Base-by-base conservation (phyloP, 2,888 invertebrate species). In the Andrena bicolor region DNA sequence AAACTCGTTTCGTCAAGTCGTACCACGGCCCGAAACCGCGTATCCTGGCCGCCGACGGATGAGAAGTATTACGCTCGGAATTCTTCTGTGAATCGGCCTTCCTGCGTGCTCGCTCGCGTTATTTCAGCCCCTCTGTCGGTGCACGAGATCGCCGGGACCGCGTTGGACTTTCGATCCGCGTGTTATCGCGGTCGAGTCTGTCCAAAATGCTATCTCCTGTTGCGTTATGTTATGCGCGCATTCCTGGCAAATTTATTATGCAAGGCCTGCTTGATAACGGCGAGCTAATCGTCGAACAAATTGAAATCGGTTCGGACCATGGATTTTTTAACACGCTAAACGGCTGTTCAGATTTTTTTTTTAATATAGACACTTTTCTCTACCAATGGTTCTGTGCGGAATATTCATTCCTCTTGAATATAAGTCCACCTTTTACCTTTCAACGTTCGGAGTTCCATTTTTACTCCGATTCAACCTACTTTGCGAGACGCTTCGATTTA, bases 1-100 rank as follows among this genome's bases (percentile, higher is more conserved):
- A 90, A 91, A 91, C 89, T 91, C 88, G 88, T 90, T 90, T 89
- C 85, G 86, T 84, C 87, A 86, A 84, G 78, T 87, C 74, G 66
- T 73, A 68, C 82, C 66, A 71, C 58, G 49, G 68, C 20, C 53
- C 58, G 61, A 78, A 83, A 72, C 26, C 60, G 56, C 61, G 68
- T 74, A 69, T 75, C 74, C 74, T 65, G 72, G 53, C 68, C 68
- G 64, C 16, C 56, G 35, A 66, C 51, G 41, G 68, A 56, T 26
- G 41, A 77, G 65, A 71, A 66, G 70, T 61, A 82, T 83, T 63
- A 73, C 70, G 32, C 48, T 49, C 16, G 49, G 13, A 56, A 73
- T 80, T 80, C 65, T 79, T 80, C 28, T 41, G 8, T 28, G 56
- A 68, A 70, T 30, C 69, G 35, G 58, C 16, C 35, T 26, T 32